phyloP scores from a whole-genome alignment of 2,113 vertebrate species.

The Muntiacus muntjak region DNA sequence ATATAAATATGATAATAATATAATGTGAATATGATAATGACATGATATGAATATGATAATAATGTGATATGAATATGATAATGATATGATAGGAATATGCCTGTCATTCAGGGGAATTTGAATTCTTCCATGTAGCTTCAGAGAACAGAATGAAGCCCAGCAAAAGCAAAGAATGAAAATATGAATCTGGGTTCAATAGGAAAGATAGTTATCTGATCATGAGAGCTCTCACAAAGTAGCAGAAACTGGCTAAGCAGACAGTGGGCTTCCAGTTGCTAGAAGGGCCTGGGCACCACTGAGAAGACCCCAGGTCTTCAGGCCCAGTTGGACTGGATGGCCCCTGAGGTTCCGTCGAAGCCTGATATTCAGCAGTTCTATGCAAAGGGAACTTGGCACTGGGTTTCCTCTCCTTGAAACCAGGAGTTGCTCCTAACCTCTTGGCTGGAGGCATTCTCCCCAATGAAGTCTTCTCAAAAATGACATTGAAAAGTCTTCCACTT shows the following conservation, averaged over 20 bases:
- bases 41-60: background rate
- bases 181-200: background rate
- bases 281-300: background rate
- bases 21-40: background rate
- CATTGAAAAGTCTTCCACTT: background rate
- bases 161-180: background rate
- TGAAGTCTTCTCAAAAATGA: background rate
- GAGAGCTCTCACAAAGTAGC: background rate
- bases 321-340: background rate
- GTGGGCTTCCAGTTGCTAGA: background rate
- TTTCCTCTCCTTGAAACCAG: constrained; percentile 14
- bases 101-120: background rate
- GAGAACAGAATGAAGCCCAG: background rate
- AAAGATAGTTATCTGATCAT: background rate
- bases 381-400: background rate
- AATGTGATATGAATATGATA: background rate
- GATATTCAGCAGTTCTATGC: background rate
- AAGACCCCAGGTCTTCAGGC: background rate
- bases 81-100: background rate
- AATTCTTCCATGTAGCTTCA: background rate
- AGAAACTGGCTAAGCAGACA: background rate
- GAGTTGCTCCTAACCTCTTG: background rate
- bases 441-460: background rate
- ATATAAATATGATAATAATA: background rate
- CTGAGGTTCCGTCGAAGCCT: background rate